A percentile compares a stretch with the other conserved stretches of the same genome.
phyloP scores from a whole-genome alignment of 2,888 invertebrate species.

The Metellina segmentata region DNA sequence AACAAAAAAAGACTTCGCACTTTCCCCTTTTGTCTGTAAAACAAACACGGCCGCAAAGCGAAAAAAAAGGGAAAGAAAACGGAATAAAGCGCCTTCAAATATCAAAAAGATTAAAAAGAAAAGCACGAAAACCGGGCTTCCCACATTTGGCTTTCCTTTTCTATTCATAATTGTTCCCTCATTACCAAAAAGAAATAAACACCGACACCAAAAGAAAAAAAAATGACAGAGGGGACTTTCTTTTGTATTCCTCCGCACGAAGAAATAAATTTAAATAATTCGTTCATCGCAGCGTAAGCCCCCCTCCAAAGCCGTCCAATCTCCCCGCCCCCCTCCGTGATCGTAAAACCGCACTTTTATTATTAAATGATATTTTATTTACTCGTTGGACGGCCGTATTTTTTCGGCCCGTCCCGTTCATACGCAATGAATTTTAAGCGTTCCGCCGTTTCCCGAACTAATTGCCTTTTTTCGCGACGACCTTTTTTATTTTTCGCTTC shows the following conservation, averaged over 20 bases:
- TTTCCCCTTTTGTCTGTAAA: not conserved
- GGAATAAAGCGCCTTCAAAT: not conserved
- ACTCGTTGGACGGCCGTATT: slow-evolving; percentile 39
- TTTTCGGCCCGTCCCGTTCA: slow-evolving; percentile 18
- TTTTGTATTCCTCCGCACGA: slow-evolving; percentile 24
- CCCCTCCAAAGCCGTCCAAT: not conserved
- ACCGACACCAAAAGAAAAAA: not conserved
- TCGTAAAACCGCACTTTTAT: slow-evolving; percentile 66
- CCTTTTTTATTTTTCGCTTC: not conserved
- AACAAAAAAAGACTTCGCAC: not conserved
- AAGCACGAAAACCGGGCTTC: slow-evolving; percentile 5
- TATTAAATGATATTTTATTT: slow-evolving; percentile 74
- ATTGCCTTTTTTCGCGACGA: slow-evolving; percentile 47
- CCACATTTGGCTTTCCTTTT: not conserved
- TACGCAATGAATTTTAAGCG: slow-evolving; percentile 64
- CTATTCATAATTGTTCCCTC: slow-evolving; percentile 54
- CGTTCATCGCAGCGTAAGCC: slow-evolving; percentile 15
- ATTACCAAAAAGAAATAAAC: slow-evolving; percentile 55
- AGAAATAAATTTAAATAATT: slow-evolving; percentile 70
- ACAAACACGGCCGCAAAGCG: not conserved
- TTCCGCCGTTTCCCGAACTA: slow-evolving; percentile 29
- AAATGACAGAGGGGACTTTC: slow-evolving; percentile 29
- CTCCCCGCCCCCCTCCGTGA: not conserved
- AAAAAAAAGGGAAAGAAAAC: not conserved
- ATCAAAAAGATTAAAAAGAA: not conserved